Conservation (phyloP, 1,140 invertebrate species). For the Aphelenchoides fujianensis region DNA sequence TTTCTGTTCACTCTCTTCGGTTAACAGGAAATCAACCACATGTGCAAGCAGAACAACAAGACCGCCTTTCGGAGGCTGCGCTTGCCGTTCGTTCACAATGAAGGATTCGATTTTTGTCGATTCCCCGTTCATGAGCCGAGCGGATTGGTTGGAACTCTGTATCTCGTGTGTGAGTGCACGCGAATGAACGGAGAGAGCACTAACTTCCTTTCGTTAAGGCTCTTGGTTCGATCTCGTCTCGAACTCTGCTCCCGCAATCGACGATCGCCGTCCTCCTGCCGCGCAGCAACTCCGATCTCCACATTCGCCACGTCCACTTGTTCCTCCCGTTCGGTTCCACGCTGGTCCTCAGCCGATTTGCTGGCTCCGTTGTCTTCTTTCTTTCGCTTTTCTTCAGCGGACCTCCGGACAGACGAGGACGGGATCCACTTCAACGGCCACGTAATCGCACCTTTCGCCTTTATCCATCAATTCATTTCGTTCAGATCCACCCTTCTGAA, state of each 20-base stretch:
- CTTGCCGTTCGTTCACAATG: background rate
- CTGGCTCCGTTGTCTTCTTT: slow-evolving; percentile 31
- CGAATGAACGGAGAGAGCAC: background rate
- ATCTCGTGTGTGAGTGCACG: background rate
- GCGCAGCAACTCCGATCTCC: background rate
- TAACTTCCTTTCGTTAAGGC: background rate
- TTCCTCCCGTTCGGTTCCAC: background rate
- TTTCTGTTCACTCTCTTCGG: too few species aligned
- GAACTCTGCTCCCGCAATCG: background rate
- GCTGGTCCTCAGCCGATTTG: slow-evolving; percentile 30
- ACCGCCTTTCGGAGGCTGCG: slow-evolving; percentile 2
- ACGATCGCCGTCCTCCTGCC: slow-evolving; percentile 4
- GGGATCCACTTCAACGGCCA: slow-evolving; percentile 17
- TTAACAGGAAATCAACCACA: background rate
- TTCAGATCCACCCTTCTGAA: background rate
- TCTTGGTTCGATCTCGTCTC: slow-evolving; percentile 5
- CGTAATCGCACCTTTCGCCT: background rate
- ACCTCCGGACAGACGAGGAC: slow-evolving; percentile 20
- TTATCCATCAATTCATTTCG: background rate
- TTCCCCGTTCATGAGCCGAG: slow-evolving; percentile 5
- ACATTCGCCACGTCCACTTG: slow-evolving; percentile 5
- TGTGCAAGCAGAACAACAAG: slow-evolving; percentile 4
- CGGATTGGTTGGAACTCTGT: slow-evolving; percentile 11
- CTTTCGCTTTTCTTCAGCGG: slow-evolving; percentile 23
- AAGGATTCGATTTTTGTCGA: slow-evolving; percentile 9